Evolutionary conservation across 2,888 invertebrate species (phyloP).

Genomic region (Philhelius pedissequus): DNA sequence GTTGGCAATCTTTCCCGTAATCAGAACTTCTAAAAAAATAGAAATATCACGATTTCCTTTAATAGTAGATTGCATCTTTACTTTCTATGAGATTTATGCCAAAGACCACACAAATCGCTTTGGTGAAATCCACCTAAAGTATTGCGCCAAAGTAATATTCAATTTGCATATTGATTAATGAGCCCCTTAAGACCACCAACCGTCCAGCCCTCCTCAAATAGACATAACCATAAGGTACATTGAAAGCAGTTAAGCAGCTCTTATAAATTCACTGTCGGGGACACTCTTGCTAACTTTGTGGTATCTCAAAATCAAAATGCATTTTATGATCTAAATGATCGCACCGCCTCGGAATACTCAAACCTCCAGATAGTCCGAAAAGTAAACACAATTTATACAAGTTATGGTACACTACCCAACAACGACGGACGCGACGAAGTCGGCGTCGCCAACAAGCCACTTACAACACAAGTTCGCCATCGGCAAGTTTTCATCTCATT

Average conservation of each 20-base stretch:
- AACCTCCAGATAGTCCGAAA: slow-evolving; percentile 3
- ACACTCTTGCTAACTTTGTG: slow-evolving; percentile 14
- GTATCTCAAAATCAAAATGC: slow-evolving; percentile 29
- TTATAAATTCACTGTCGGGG: slow-evolving; percentile 44
- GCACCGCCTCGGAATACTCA: not conserved
- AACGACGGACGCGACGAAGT: not conserved
- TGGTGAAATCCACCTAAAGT: not conserved
- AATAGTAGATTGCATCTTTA: too few relatives aligned
- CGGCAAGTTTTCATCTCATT: slow-evolving; percentile 15
- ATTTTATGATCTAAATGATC: slow-evolving; percentile 32
- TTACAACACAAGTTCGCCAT: not conserved
- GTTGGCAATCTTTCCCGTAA: too few relatives aligned
- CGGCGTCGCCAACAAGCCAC: not conserved
- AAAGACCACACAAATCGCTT: not conserved
- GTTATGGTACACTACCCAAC: not conserved
- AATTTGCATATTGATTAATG: slow-evolving; percentile 2
- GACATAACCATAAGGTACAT: not conserved
- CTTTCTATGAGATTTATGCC: too few relatives aligned
- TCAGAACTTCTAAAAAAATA: too few relatives aligned
- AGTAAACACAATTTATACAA: not conserved
- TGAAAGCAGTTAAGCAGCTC: slow-evolving; percentile 15
- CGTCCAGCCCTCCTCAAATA: not conserved
- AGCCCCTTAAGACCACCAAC: not conserved
- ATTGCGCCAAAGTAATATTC: not conserved
- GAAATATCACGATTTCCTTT: too few relatives aligned